Base-by-base conservation (phyloP, 2,888 invertebrate genomes). In the Clivina fossor region DNA sequence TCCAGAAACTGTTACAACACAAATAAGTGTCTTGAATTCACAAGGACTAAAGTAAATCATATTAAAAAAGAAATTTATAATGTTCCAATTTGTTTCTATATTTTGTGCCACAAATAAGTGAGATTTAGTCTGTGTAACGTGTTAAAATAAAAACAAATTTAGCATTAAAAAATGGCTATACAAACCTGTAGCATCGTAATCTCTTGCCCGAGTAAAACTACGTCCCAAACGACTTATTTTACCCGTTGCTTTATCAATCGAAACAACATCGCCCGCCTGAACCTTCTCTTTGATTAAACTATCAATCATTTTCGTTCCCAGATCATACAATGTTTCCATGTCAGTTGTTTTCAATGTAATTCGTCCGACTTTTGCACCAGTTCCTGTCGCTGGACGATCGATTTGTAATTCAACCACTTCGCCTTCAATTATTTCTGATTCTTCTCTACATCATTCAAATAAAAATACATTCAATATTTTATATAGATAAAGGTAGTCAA, bases 271-370 rank as follows among this genome's bases (percentile, higher is more conserved):
- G 1, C 97, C 93, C 0, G 92, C 89, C 79, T 91, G 91, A 1
- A 93, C 47, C 78, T 96, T 97, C 68, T 98, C 96, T 68, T 97
- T 97, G 65, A 93, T 85, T 54, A 97, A 81, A 49, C 93, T 91
- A 71, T 98, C 97, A 50, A 98, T 97, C 87, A 98, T 97, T 79
- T 98, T 98, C 46, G 90, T 89, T 1, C 99, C 99, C 70, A 99
- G 80, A 72, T 99, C 99, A 71, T 99, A 99, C 61, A 97, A 90
- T 0, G 99, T 98, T 75, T 99, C 99, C 99, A 99, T 99, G 73
- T 99, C 99, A 0, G 97, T 98, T 0, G 99, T 99, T 78, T 99
- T 99, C 38, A 99, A 77, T 0, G 97, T 98, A 26, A 99, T 78
- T 66, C 98, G 93, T 1, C 97, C 97, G 37, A 93, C 85, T 71